Base-by-base conservation (phyloP, 1,140 invertebrate species). In the Lordiphosa mommai region DNA sequence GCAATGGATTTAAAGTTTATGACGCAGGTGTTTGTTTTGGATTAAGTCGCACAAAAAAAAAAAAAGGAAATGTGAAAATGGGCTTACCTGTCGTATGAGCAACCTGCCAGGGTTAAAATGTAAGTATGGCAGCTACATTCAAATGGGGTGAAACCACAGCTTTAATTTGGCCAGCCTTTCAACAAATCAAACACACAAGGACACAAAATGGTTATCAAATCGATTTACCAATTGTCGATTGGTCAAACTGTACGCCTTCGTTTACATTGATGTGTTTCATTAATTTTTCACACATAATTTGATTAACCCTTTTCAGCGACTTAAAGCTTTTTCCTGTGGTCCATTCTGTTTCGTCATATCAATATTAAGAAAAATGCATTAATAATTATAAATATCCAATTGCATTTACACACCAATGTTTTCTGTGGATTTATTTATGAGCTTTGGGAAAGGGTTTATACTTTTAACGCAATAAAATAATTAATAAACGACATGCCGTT, bases 1-100 rank as follows among this genome's bases (percentile, higher is more conserved):
- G 43, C 27, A 36, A 23, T 36, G 77, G 61, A 66, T 59, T 84
- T 84, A 84, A 82, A 82, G 67, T 82, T 82, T 82, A 76, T 84
- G 77, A 50, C 58, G 43, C 77, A 82, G 76, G 76, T 84, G 77
- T 68, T 76, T 59, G 61, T 50, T 72, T 67, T 72, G 76, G 61
- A 76, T 82, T 71, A 63, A 36, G 13, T 17, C 20, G 29, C 7
- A 52, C 49, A 17, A 12, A 29, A 47, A 38, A 44, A 41, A 8
- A 34, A 16, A 9, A 44, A 41, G 7, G 30, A 16, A 9, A 12
- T 9, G 29, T 29, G 37, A 52, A 61, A 47, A 34, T 57, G 41
- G 49, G 57, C 41, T 70, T 41, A 69, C 49, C 27, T 46, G 37
- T 36, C 52, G 47, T 49, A 53, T 46, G 34, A 64, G 59, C 50